Evolutionary conservation across 2,797 vertebrate genomes (phyloP).

Genomic region (Enteromius mattozi): DNA sequence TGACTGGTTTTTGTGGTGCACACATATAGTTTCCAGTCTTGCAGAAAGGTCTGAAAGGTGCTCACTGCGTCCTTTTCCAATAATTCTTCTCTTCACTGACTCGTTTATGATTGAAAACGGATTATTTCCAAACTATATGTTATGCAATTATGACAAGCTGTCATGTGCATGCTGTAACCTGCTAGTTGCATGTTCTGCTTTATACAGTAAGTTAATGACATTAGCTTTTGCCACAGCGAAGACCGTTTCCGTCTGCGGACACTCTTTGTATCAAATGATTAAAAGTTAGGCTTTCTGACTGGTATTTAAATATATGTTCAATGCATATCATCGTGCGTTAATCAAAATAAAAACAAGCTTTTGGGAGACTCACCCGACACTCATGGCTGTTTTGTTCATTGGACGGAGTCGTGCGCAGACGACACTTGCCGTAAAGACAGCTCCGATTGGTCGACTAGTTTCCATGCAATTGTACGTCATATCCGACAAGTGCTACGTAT

Average conservation of each 20-base stretch:
- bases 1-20: no score
- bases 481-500: neutral
- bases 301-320: neutral
- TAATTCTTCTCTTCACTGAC: neutral
- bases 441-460: neutral
- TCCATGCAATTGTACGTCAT: neutral
- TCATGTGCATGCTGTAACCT: neutral
- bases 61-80: neutral
- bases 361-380: conserved; percentile 66
- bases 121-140: neutral
- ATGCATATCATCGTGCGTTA: neutral
- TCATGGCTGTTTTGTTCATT: conserved; percentile 65
- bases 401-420: neutral
- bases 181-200: neutral
- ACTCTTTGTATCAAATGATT: neutral
- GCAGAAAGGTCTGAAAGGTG: neutral
- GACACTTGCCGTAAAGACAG: conserved; percentile 19
- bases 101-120: neutral
- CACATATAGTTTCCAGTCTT: neutral
- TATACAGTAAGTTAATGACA: neutral
- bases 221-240: neutral
- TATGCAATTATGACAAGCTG: neutral
- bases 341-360: neutral
- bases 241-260: neutral
- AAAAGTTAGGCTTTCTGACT: neutral